phyloP scores from a whole-genome alignment of 1,140 invertebrate species.

The Sitobion miscanthi region DNA sequence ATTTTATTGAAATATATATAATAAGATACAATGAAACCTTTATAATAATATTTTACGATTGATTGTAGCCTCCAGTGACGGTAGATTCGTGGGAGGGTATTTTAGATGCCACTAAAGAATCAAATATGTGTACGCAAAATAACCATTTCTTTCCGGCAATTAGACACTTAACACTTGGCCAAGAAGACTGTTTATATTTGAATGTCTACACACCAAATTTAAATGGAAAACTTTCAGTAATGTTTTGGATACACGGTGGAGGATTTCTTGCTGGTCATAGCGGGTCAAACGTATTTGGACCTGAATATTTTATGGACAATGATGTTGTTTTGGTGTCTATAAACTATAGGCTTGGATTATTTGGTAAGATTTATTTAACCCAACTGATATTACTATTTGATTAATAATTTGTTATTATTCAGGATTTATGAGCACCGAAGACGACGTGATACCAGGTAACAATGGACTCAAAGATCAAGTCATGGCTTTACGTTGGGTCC shows the following conservation, averaged over 20 bases:
- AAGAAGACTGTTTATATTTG: constrained; percentile 58
- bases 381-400: not conserved
- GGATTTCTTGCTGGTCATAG: constrained; percentile 67
- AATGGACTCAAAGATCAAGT: constrained; percentile 80
- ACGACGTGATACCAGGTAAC: constrained; percentile 72
- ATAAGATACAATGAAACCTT: not conserved
- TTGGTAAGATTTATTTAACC: constrained; percentile 62
- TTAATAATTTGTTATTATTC: not conserved
- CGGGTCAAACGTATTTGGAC: constrained; percentile 66
- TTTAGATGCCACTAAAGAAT: constrained; percentile 55
- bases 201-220: constrained; percentile 56
- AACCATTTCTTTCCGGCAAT: not conserved
- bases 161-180: not conserved
- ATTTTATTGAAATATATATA: not conserved
- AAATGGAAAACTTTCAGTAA: constrained; percentile 64
- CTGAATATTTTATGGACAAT: constrained; percentile 75
- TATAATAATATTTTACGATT: not conserved
- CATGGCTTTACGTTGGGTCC: constrained; percentile 74
- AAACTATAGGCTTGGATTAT: constrained; percentile 76
- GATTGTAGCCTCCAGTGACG: constrained; percentile 53
- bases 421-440: constrained; percentile 68
- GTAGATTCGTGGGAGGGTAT: constrained; percentile 48
- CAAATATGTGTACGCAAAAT: constrained; percentile 51
- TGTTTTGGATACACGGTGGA: constrained; percentile 74
- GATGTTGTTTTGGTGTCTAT: constrained; percentile 78